Evolutionary conservation across 2,888 invertebrate genomes (phyloP).

Genomic region (Teinopalpus imperialis): DNA sequence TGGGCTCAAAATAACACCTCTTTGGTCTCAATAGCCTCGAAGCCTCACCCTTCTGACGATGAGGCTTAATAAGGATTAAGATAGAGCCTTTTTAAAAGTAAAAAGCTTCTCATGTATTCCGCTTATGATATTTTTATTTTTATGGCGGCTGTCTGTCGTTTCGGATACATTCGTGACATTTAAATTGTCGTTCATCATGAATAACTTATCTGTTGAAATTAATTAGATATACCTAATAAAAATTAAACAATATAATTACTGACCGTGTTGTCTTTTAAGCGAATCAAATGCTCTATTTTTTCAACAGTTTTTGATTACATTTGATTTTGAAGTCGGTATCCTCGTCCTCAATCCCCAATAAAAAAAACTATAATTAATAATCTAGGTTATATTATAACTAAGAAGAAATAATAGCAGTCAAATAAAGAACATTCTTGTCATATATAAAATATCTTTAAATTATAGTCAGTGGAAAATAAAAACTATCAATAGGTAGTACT

Average conservation of each 20-base stretch:
- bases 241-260: neutral
- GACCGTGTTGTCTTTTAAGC: no score
- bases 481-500: neutral
- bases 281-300: neutral
- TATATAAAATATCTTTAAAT: no score
- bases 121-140: conserved; percentile 40
- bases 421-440: no score
- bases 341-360: no score
- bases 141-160: conserved; percentile 34
- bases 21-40: conserved; percentile 52
- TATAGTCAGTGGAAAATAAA: no score
- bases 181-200: conserved; percentile 32
- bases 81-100: conserved; percentile 72
- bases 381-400: no score
- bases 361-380: no score
- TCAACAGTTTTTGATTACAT: no score
- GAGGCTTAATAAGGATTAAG: conserved; percentile 78
- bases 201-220: conserved; percentile 17
- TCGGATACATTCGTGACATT: conserved; percentile 43
- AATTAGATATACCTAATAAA: conserved; percentile 17
- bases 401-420: no score
- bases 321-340: no score
- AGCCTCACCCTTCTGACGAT: conserved; percentile 62
- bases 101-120: conserved; percentile 74
- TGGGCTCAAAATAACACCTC: conserved; percentile 73